Percentiles rank a stretch among this genome's conserved stretches.
phyloP scores from a whole-genome alignment of 53 echinoderm and acorn worm genomes.

The Mesocentrotus franciscanus region DNA sequence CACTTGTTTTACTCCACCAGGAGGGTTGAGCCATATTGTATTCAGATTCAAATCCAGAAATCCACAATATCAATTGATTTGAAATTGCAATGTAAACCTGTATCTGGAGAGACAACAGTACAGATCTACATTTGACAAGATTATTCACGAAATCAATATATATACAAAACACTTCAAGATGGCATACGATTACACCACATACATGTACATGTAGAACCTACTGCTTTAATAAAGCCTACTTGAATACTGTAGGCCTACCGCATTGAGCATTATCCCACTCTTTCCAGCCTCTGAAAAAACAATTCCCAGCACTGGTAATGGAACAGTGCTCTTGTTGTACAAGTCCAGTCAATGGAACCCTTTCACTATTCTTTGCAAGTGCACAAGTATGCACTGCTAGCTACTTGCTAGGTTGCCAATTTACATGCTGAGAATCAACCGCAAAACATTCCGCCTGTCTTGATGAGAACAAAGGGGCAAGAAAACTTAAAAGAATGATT shows the following conservation, averaged over 20 bases:
- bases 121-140: not conserved
- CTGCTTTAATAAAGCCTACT: not conserved
- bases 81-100: not conserved
- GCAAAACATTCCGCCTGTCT: not conserved
- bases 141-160: not conserved
- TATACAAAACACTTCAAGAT: not conserved
- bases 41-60: too few species aligned
- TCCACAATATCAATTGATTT: not conserved
- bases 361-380: not conserved
- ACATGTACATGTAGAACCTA: not conserved
- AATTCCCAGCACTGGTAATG: not conserved
- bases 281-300: not conserved
- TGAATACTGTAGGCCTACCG: too few species aligned
- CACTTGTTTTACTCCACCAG: too few species aligned
- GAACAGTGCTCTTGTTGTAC: slow-evolving; percentile 14
- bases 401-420: not conserved
- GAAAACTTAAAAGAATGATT: not conserved
- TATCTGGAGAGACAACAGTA: not conserved
- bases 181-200: not conserved
- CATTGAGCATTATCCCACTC: not conserved
- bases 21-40: too few species aligned
- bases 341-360: not conserved
- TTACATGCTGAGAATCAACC: slow-evolving; percentile 21
- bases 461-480: not conserved
- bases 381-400: not conserved